Evolutionary conservation across 2,113 vertebrate species (phyloP).

Genomic region (Indri indri): DNA sequence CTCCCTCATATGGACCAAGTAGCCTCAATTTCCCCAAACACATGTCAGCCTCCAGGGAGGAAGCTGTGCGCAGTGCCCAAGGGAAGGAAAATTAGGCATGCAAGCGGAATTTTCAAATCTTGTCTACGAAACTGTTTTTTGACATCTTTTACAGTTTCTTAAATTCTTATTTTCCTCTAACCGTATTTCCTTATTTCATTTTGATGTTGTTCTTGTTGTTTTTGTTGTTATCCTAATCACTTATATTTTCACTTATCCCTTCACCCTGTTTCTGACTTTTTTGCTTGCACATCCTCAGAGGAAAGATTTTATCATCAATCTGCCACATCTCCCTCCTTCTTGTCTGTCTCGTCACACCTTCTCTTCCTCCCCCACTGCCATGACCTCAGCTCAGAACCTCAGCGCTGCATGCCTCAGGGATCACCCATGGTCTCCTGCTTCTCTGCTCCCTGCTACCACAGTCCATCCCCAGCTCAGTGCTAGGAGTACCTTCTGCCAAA

Average conservation of each 20-base stretch:
- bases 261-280: neutral
- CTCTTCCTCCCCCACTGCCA: neutral
- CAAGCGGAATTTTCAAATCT: neutral
- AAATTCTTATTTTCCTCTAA: neutral
- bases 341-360: neutral
- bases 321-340: neutral
- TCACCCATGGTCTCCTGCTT: neutral
- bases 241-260: neutral
- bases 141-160: neutral
- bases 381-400: neutral
- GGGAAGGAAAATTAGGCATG: neutral
- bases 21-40: neutral
- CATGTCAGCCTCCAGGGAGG: neutral
- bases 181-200: neutral
- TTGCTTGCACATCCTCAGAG: neutral
- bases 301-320: neutral
- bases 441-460: neutral
- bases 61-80: fast-evolving
- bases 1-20: neutral
- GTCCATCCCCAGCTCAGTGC: neutral
- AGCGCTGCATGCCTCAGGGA: neutral
- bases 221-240: neutral
- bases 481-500: neutral
- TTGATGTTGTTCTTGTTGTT: neutral
- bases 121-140: neutral